These are phyloP conservation scores for Halcyon badia DNA, from an alignment of 2,797 vertebrate species.

Conservation along the genomic window DNA sequence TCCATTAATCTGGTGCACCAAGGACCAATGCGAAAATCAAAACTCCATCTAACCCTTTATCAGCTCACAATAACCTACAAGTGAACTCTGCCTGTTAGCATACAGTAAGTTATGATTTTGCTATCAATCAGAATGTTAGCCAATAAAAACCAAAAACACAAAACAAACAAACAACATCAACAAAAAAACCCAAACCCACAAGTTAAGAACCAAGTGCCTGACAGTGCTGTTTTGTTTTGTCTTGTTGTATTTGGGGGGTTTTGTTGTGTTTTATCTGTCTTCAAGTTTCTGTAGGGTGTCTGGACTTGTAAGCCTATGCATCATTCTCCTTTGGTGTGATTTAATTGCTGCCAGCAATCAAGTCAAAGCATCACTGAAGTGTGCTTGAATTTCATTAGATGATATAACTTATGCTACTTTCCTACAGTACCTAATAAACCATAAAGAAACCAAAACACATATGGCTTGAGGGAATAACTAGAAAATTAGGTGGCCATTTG, in stretches of 20 bases:
- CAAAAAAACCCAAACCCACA: not conserved
- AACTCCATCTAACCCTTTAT: conserved; percentile 88
- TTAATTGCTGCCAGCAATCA: conserved; percentile 88
- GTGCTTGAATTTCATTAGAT: conserved; percentile 89
- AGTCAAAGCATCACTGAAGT: conserved; percentile 86
- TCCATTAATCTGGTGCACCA: conserved; percentile 86
- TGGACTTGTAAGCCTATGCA: conserved; percentile 79
- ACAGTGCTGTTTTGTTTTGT: conserved; percentile 68
- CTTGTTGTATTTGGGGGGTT: conserved; percentile 56
- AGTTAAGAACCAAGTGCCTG: conserved; percentile 73
- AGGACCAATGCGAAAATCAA: conserved; percentile 86
- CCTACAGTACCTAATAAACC: conserved; percentile 89
- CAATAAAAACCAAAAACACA: too few species aligned
- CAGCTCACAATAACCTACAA: conserved; percentile 88
- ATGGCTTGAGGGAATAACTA: conserved; percentile 89
- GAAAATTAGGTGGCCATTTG: conserved; percentile 90
- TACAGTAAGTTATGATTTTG: conserved; percentile 85
- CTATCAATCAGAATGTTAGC: conserved; percentile 83
- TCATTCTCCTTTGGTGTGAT: conserved; percentile 81
- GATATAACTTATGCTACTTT: conserved; percentile 90
- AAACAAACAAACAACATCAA: conserved; percentile 51
- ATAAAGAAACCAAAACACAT: conserved; percentile 91
- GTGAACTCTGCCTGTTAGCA: conserved; percentile 88
- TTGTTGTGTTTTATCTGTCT: conserved; percentile 71
- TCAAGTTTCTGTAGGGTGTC: conserved; percentile 76